Conservation (phyloP, 2,113 vertebrate genomes). For the Aptenodytes forsteri region DNA sequence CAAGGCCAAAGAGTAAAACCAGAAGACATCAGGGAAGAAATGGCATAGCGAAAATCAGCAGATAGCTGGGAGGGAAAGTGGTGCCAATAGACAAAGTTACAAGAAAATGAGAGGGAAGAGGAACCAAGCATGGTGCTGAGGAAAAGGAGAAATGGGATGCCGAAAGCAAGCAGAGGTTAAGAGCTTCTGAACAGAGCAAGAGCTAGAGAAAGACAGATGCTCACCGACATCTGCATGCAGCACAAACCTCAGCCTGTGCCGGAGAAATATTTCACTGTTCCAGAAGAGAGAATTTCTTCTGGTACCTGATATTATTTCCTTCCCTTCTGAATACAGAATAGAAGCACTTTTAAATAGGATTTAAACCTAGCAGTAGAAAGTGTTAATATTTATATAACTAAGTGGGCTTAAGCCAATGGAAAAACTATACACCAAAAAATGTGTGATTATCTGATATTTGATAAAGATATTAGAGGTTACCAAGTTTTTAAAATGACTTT, state of each 20-base stretch:
- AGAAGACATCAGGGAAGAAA: not conserved
- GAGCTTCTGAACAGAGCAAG: not conserved
- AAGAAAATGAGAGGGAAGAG: not conserved
- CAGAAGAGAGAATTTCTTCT: constrained; percentile 35
- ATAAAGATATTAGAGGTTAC: constrained; percentile 25
- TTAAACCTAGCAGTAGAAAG: not conserved
- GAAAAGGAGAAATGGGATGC: not conserved
- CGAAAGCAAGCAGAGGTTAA: not conserved
- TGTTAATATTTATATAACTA: constrained; percentile 43
- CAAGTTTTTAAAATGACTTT: not conserved
- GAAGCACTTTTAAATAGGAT: constrained; percentile 21
- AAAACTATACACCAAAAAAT: not conserved
- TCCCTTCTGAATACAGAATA: not conserved
- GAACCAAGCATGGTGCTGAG: not conserved
- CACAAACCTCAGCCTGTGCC: not conserved
- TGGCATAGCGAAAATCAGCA: not conserved
- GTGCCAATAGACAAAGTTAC: not conserved
- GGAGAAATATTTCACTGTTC: not conserved
- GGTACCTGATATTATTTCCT: not conserved
- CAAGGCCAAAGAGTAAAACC: not conserved
- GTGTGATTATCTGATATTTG: constrained; percentile 28
- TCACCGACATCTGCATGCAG: not conserved
- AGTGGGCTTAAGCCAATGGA: constrained; percentile 24
- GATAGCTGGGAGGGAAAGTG: not conserved
- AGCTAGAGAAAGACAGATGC: not conserved